Base-by-base conservation (phyloP, 2,113 vertebrate genomes). In the Corapipo altera region DNA sequence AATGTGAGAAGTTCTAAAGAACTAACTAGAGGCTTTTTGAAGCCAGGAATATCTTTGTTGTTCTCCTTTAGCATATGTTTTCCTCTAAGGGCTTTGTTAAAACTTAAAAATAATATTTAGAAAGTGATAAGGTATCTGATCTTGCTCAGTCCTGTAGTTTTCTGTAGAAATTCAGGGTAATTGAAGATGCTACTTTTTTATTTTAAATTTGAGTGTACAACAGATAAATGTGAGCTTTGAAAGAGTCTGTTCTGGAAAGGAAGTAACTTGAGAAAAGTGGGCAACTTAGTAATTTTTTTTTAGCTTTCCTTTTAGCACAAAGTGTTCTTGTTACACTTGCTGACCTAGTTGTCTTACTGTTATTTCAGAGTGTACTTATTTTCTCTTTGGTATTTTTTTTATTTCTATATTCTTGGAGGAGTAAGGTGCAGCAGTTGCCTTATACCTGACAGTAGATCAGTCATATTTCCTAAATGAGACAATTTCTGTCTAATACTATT, bases 261-360 rank as follows among this genome's bases (percentile, higher is more conserved):
- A 89, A 74, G 66, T 73, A 96, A 85, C 77, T 87, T 85, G 54
- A 95, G 77, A 91, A 87, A 91, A 91, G 82, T 8, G 30, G 21
- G 33, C 55, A 85, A 54, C 46, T 86, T 37, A 55, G 55, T 70
- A 64, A 49, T 65, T 90, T 57, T 52, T 89, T 85, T 89, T 86
- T 74, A 91, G 69, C 65, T 49, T 80, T 84, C 27, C 30, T 69
- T 73, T 96, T 86, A 94, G 64, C 78, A 93, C 64, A 37, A 35
- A 85, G 39, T 84, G 61, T 88, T 86, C 86, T 55, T 86, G 54
- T 62, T 91, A 66, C 6, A 12, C 33, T 93, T 69, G 44, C 35
- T 93, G 85, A 93, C 69, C 76, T 57, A 57, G 49, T 72, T 94
- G 76, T 75, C 93, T 73, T 69, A 12, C 46, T 54, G 14, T 78